These are phyloP conservation scores for Troides helena DNA, from an alignment of 2,888 invertebrate genomes.

Conservation along the genomic window DNA sequence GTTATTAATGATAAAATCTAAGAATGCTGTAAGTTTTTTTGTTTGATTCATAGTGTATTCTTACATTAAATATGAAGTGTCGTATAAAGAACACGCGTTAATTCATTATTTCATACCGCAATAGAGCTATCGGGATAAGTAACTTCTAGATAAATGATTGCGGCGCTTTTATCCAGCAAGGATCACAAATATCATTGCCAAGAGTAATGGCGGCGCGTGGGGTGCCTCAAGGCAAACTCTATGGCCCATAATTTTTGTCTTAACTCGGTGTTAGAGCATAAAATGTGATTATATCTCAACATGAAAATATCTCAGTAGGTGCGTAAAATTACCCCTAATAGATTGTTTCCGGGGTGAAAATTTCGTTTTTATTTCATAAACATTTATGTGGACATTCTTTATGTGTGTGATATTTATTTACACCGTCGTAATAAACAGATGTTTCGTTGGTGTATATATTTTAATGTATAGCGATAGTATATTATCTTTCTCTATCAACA, in stretches of 20 bases:
- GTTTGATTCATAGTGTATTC: too few species aligned
- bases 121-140: slow-evolving; percentile 24
- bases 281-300: slow-evolving; percentile 76
- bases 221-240: slow-evolving; percentile 69
- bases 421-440: not conserved
- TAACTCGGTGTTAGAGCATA: slow-evolving; percentile 78
- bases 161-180: slow-evolving; percentile 52
- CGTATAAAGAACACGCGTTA: not conserved
- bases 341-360: slow-evolving; percentile 69
- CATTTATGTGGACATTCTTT: slow-evolving; percentile 40
- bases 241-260: slow-evolving; percentile 75
- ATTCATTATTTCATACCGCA: slow-evolving; percentile 17
- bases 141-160: slow-evolving; percentile 26
- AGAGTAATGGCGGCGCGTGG: slow-evolving; percentile 67
- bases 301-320: slow-evolving; percentile 68
- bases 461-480: too few species aligned
- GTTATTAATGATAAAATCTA: too few species aligned
- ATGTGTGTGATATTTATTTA: not conserved
- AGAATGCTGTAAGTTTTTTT: too few species aligned
- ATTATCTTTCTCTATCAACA: too few species aligned
- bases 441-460: too few species aligned
- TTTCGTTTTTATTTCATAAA: slow-evolving; percentile 58
- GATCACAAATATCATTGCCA: slow-evolving; percentile 71
- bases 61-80: too few species aligned
- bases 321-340: slow-evolving; percentile 66